phyloP scores from a whole-genome alignment of 2,888 invertebrate genomes.

The Xanthostigma xanthostigma region DNA sequence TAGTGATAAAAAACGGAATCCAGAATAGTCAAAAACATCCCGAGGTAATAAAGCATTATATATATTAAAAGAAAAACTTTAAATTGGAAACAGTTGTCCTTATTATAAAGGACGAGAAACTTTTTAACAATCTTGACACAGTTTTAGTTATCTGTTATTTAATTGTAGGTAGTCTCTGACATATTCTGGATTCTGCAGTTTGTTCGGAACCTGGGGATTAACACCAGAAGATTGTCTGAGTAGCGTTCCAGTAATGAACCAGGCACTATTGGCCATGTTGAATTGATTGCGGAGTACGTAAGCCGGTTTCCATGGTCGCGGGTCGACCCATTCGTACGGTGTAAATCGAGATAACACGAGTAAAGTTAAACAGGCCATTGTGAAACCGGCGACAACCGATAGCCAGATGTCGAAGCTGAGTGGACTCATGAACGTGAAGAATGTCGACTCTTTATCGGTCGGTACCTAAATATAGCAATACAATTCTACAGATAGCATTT shows the following conservation, averaged over 20 bases:
- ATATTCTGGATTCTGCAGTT: background rate
- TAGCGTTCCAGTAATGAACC: constrained; percentile 51
- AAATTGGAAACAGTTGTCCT: background rate
- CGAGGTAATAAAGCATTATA: no score
- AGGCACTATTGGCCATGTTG: constrained; percentile 46
- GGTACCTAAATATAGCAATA: constrained; percentile 27
- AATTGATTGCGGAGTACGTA: constrained; percentile 37
- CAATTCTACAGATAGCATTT: no score
- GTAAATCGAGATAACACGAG: constrained; percentile 44
- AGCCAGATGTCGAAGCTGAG: constrained; percentile 50
- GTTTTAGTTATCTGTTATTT: no score
- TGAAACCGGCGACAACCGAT: constrained; percentile 41
- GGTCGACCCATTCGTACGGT: constrained; percentile 46
- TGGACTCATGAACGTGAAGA: constrained; percentile 50
- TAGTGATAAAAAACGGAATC: no score
- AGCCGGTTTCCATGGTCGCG: constrained; percentile 25
- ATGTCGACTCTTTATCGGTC: constrained; percentile 39
- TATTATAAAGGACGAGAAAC: no score
- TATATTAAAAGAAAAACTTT: no score
- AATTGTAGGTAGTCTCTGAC: no score
- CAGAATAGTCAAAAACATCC: no score
- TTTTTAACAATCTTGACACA: no score
- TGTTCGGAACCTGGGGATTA: constrained; percentile 35
- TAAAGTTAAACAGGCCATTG: constrained; percentile 40
- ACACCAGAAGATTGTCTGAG: constrained; percentile 45